Percentiles rank a stretch among this genome's conserved stretches.
These are phyloP conservation scores for Oreonectes daqikongensis DNA, from an alignment of 2,797 vertebrate genomes.

Conservation along the genomic window DNA sequence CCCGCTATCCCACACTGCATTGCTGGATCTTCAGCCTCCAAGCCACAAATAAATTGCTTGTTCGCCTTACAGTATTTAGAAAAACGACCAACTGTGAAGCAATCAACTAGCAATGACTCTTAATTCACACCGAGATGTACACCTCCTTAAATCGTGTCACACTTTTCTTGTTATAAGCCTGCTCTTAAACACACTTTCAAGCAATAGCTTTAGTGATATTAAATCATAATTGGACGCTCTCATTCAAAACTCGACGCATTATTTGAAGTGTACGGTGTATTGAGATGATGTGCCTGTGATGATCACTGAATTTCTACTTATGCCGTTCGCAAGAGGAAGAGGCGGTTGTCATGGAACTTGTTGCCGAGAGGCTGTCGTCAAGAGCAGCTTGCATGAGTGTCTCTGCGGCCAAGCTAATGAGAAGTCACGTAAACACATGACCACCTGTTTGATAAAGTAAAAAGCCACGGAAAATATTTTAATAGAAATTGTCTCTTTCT, in stretches of 20 bases:
- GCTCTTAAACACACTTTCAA: background rate
- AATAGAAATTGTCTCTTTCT: background rate
- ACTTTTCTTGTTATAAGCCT: background rate
- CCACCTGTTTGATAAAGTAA: constrained; percentile 25
- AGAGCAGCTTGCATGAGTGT: constrained; percentile 24
- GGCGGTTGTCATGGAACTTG: constrained; percentile 55
- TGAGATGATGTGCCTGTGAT: constrained; percentile 18
- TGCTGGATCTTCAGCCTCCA: background rate
- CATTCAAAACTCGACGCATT: background rate
- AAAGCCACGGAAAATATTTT: background rate
- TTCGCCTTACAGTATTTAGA: background rate
- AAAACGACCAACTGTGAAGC: constrained; percentile 4
- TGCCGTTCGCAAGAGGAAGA: constrained; percentile 41
- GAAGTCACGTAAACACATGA: constrained; percentile 33
- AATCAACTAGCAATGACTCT: constrained; percentile 13
- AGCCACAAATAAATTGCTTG: background rate
- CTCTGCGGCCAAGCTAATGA: constrained; percentile 26
- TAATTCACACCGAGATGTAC: constrained; percentile 7
- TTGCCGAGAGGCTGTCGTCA: constrained; percentile 41
- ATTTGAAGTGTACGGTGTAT: background rate
- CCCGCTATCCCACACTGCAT: constrained; percentile 15
- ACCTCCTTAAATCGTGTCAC: constrained; percentile 17
- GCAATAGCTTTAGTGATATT: background rate
- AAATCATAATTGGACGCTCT: background rate
- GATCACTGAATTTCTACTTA: constrained; percentile 15